These are phyloP conservation scores for Phrynosoma blainvillii DNA, from an alignment of 2,113 vertebrate species.

Conservation along the genomic window DNA sequence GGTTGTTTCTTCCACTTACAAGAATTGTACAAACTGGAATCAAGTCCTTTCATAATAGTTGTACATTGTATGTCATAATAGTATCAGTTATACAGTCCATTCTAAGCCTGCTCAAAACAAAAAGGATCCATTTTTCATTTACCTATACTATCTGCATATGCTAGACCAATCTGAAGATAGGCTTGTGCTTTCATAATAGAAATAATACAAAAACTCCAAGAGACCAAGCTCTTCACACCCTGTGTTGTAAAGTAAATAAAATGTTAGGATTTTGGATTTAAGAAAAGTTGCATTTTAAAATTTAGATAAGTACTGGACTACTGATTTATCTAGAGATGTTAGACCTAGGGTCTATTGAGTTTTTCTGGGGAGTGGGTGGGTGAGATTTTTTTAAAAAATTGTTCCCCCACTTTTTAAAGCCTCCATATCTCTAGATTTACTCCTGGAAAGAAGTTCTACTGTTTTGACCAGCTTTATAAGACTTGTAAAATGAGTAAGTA, in stretches of 20 bases:
- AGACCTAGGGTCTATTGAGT: background rate
- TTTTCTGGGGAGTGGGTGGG: too few species aligned
- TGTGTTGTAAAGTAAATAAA: background rate
- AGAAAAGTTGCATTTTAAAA: background rate
- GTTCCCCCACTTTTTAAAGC: too few species aligned
- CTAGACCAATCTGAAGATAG: background rate
- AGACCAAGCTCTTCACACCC: background rate
- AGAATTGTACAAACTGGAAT: too few species aligned
- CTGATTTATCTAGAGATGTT: background rate
- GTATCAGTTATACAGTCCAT: too few species aligned
- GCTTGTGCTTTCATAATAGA: background rate
- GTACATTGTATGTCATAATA: background rate
- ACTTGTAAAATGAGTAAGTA: background rate
- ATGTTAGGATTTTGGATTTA: background rate
- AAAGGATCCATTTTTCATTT: slow-evolving; percentile 10
- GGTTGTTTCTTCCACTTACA: background rate
- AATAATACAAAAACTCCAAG: background rate
- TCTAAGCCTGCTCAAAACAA: background rate
- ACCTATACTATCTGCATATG: slow-evolving; percentile 16
- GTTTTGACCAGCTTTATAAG: too few species aligned
- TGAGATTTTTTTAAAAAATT: too few species aligned
- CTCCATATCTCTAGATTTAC: too few species aligned
- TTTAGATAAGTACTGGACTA: background rate
- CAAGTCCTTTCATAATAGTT: background rate
- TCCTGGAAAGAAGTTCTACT: too few species aligned